phyloP scores from a whole-genome alignment of 2,888 invertebrate genomes.

The Phaonia tiefii region DNA sequence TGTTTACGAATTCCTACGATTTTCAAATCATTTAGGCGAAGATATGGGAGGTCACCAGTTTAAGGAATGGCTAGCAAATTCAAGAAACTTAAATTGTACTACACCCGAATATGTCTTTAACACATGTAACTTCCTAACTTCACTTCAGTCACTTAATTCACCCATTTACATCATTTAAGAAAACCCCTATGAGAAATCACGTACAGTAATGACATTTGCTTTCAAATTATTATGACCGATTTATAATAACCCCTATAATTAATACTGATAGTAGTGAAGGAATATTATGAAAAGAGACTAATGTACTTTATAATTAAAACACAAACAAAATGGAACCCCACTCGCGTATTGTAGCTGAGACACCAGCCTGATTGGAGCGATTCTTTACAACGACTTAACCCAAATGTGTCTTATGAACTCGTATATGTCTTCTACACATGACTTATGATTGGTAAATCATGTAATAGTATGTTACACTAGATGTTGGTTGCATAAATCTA shows the following conservation, averaged over 20 bases:
- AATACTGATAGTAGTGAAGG: slow-evolving; percentile 6
- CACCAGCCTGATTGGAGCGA: background rate
- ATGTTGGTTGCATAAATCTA: slow-evolving; percentile 24
- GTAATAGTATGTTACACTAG: slow-evolving; percentile 6
- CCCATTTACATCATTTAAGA: too few relatives aligned
- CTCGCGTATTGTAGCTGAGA: background rate
- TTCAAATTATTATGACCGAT: background rate
- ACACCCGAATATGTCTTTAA: background rate
- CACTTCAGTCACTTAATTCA: too few relatives aligned
- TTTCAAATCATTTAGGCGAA: too few relatives aligned
- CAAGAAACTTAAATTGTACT: too few relatives aligned
- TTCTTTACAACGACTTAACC: too few relatives aligned
- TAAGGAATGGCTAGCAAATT: too few relatives aligned
- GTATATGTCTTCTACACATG: background rate
- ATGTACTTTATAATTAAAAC: slow-evolving; percentile 27
- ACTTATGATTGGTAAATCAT: slow-evolving; percentile 23
- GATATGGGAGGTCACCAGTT: too few relatives aligned
- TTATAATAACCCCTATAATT: background rate
- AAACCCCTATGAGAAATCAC: too few relatives aligned
- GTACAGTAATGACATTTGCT: background rate
- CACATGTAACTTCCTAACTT: background rate
- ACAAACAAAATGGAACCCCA: background rate
- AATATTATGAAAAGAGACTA: background rate
- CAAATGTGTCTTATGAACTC: background rate
- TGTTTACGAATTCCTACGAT: too few relatives aligned